A percentile compares a stretch with the other conserved stretches of the same genome.
These are phyloP conservation scores for Grammomys surdaster DNA, from an alignment of 2,113 vertebrate genomes.

Conservation along the genomic window DNA sequence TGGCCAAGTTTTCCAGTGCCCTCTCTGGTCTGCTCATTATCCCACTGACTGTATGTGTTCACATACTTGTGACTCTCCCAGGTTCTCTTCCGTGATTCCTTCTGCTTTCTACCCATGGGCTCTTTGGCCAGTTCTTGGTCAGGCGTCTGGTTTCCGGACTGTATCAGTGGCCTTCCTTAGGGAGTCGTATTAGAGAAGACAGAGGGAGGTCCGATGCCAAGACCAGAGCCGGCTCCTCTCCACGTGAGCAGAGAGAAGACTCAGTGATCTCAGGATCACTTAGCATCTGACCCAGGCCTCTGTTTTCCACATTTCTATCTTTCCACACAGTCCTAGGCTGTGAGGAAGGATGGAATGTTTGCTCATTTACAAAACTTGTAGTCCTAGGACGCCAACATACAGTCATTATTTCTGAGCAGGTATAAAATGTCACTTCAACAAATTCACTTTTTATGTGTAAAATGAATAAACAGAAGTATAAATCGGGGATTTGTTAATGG, in stretches of 20 bases:
- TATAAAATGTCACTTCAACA: conserved; percentile 62
- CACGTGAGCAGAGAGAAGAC: background rate
- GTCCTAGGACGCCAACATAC: conserved; percentile 11
- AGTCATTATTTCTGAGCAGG: conserved; percentile 54
- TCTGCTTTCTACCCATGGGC: background rate
- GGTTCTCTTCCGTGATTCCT: conserved; percentile 14
- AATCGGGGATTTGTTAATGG: conserved; percentile 64
- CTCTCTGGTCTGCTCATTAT: conserved; percentile 4
- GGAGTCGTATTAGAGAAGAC: background rate
- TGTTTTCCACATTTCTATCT: background rate
- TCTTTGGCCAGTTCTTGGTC: background rate
- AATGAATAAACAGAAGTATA: conserved; percentile 63
- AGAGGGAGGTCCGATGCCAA: background rate
- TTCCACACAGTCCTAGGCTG: background rate
- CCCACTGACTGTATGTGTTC: background rate
- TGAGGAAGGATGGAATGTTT: background rate
- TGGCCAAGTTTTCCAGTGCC: background rate
- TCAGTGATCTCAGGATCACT: background rate
- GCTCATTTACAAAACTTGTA: conserved; percentile 19
- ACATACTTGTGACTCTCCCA: conserved; percentile 3
- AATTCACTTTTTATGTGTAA: conserved; percentile 61
- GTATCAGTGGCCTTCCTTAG: background rate
- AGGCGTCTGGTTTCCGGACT: background rate
- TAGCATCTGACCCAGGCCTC: background rate
- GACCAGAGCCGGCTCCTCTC: background rate